phyloP scores from a whole-genome alignment of 2,797 vertebrate species.

The Serranus cabrilla region DNA sequence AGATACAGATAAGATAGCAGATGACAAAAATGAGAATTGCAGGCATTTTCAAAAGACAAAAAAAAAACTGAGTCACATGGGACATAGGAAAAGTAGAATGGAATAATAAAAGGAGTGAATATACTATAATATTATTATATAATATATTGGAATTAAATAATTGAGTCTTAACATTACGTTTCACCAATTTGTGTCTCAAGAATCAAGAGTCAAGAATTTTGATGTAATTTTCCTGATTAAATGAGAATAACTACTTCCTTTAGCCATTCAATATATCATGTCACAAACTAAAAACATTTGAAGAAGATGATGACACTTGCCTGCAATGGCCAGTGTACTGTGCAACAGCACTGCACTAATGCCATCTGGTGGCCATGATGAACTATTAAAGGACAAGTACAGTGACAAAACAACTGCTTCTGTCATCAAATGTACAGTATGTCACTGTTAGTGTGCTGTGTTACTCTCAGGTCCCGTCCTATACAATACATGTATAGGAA shows the following conservation, averaged over 20 bases:
- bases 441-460: neutral
- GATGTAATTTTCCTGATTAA: neutral
- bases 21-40: neutral
- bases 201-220: neutral
- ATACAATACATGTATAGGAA: conserved; percentile 1
- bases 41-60: neutral
- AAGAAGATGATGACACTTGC: conserved; percentile 15
- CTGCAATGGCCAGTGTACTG: neutral
- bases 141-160: neutral
- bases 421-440: conserved; percentile 21
- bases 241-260: neutral
- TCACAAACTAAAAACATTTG: neutral
- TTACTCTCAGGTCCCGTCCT: neutral
- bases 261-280: neutral
- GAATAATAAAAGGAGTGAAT: neutral
- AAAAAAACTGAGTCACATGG: neutral
- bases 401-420: conserved; percentile 24
- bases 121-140: neutral
- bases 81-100: neutral
- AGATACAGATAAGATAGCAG: too few relatives aligned
- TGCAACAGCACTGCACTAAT: neutral
- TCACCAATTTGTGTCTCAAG: neutral
- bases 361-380: conserved; percentile 58
- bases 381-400: neutral
- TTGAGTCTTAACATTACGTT: neutral